A percentile compares a stretch with the other conserved stretches of the same genome.
Conservation (phyloP, 1,140 invertebrate species). For the Aphaenogaster ashmeadi region DNA sequence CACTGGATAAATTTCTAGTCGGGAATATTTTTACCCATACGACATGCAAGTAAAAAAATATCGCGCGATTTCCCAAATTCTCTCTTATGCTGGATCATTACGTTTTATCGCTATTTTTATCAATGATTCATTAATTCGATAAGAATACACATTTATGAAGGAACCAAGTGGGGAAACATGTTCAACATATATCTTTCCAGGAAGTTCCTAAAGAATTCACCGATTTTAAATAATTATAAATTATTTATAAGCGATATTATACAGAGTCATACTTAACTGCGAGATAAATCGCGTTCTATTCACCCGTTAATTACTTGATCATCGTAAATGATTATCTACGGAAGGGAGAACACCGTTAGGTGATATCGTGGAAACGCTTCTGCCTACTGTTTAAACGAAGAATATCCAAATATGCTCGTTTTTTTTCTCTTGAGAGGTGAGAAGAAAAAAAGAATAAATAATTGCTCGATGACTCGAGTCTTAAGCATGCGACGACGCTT, state of each 20-base stretch:
- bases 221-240: constrained; percentile 6
- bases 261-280: background rate
- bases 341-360: background rate
- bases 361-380: constrained; percentile 1
- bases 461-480: constrained; percentile 25
- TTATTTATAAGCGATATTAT: constrained; percentile 9
- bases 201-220: background rate
- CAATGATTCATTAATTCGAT: background rate
- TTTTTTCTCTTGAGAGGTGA: background rate
- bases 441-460: constrained; percentile 24
- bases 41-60: background rate
- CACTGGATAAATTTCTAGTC: too few relatives aligned
- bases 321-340: constrained; percentile 26
- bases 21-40: background rate
- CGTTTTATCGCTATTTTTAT: background rate
- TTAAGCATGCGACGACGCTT: constrained; percentile 22
- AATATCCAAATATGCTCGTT: background rate
- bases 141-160: background rate
- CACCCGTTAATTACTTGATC: constrained; percentile 31
- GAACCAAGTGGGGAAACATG: background rate
- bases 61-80: background rate
- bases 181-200: background rate
- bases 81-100: background rate
- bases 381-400: constrained; percentile 10
- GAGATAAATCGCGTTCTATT: constrained; percentile 25